Conservation (phyloP, 2,888 invertebrate genomes). For the Drosophila mimetica region DNA sequence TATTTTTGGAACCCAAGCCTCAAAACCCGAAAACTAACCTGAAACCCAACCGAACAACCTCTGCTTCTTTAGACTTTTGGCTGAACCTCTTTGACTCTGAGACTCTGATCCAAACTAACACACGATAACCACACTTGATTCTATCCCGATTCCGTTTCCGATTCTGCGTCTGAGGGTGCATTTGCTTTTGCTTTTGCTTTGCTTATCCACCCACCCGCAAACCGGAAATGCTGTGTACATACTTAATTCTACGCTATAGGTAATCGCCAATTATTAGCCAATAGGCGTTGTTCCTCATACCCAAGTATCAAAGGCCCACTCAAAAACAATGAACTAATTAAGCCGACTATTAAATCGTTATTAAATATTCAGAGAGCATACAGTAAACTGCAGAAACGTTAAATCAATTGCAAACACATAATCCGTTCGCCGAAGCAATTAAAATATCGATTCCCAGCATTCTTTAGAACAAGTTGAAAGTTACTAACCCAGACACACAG, state of each 20-base stretch:
- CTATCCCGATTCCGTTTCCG: slow-evolving; percentile 19
- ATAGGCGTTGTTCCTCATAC: slow-evolving; percentile 58
- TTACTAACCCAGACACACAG: slow-evolving; percentile 27
- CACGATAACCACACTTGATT: slow-evolving; percentile 28
- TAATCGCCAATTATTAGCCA: slow-evolving; percentile 34
- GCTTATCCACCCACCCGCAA: slow-evolving; percentile 19
- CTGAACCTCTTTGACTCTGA: slow-evolving; percentile 64
- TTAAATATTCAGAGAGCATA: slow-evolving; percentile 63
- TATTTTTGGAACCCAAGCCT: slow-evolving; percentile 35
- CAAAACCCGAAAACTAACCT: slow-evolving; percentile 18
- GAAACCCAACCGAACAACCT: slow-evolving; percentile 36
- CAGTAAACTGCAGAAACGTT: slow-evolving; percentile 48
- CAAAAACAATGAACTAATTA: slow-evolving; percentile 45
- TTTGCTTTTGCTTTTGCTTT: slow-evolving; percentile 47
- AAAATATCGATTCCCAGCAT: slow-evolving; percentile 44
- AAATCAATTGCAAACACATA: slow-evolving; percentile 42
- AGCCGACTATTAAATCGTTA: slow-evolving; percentile 20
- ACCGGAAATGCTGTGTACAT: slow-evolving; percentile 20
- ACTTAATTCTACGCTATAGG: slow-evolving; percentile 32
- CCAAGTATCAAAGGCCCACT: slow-evolving; percentile 82
- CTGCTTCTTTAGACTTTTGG: slow-evolving; percentile 71
- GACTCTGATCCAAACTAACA: slow-evolving; percentile 41
- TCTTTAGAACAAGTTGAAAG: slow-evolving; percentile 30
- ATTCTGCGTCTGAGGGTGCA: slow-evolving; percentile 23
- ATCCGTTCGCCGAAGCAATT: slow-evolving; percentile 48